These are phyloP conservation scores for Glareola pratincola DNA, from an alignment of 2,113 vertebrate genomes.

Conservation along the genomic window DNA sequence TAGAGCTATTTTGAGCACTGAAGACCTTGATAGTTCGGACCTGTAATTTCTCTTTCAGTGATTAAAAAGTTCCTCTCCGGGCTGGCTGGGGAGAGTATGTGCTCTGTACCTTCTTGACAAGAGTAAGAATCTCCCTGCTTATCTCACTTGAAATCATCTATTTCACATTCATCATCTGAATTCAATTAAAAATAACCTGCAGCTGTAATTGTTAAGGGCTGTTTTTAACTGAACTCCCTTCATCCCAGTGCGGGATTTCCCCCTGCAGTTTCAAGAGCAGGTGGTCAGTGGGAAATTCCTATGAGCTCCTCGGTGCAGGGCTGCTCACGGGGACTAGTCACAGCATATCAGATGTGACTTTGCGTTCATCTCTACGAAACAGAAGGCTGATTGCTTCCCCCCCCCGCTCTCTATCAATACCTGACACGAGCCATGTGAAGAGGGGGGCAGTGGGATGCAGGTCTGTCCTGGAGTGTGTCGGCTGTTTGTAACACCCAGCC, in stretches of 20 bases:
- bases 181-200: conserved; percentile 74
- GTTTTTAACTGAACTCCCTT: conserved; percentile 61
- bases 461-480: background rate
- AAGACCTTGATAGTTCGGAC: background rate
- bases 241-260: conserved; percentile 68
- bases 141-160: conserved; percentile 41
- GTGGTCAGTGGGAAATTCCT: conserved; percentile 75
- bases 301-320: background rate
- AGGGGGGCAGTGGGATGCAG: background rate
- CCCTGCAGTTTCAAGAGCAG: conserved; percentile 59
- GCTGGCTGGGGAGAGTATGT: background rate
- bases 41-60: background rate
- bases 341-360: background rate
- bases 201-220: conserved; percentile 65
- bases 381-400: background rate
- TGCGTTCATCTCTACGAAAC: background rate
- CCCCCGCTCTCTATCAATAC: background rate
- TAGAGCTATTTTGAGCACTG: background rate
- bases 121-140: conserved; percentile 10
- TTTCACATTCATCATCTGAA: conserved; percentile 55
- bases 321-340: conserved; percentile 4
- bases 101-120: background rate
- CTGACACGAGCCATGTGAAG: background rate
- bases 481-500: background rate
- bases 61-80: background rate